Evolutionary conservation across 1,140 invertebrate genomes (phyloP).

Genomic region (Nebria ingens): DNA sequence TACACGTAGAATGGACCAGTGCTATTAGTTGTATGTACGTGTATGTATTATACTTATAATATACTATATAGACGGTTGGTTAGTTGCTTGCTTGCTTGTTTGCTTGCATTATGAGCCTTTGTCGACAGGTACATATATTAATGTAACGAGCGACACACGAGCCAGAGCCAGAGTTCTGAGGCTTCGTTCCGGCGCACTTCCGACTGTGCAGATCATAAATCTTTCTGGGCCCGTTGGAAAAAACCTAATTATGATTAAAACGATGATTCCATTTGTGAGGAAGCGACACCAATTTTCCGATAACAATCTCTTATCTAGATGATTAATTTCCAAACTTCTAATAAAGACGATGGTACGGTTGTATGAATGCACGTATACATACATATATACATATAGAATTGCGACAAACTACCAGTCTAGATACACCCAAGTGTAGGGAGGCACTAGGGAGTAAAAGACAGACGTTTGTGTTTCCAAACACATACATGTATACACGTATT

Average conservation of each 20-base stretch:
- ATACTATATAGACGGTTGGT: no score
- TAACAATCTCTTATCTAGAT: constrained; percentile 15
- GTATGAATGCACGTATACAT: no score
- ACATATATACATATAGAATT: no score
- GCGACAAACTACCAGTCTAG: no score
- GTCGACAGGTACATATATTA: not conserved
- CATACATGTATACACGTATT: not conserved
- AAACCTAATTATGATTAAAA: constrained; percentile 16
- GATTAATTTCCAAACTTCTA: constrained; percentile 14
- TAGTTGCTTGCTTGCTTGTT: no score
- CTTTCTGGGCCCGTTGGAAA: constrained; percentile 8
- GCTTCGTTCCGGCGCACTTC: not conserved
- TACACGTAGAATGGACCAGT: no score
- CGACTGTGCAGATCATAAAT: constrained; percentile 11
- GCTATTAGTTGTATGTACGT: no score
- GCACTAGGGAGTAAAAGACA: no score
- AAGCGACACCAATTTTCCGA: constrained; percentile 15
- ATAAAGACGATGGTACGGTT: constrained; percentile 11
- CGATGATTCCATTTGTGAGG: constrained; percentile 14
- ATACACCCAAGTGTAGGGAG: not conserved
- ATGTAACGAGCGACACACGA: not conserved
- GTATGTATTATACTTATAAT: no score
- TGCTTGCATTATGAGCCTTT: no score
- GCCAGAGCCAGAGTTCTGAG: not conserved
- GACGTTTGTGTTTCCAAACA: no score